A percentile compares a stretch with the other conserved stretches of the same genome.
These are phyloP conservation scores for Drosophila robusta DNA, from an alignment of 2,888 invertebrate species.

Conservation along the genomic window DNA sequence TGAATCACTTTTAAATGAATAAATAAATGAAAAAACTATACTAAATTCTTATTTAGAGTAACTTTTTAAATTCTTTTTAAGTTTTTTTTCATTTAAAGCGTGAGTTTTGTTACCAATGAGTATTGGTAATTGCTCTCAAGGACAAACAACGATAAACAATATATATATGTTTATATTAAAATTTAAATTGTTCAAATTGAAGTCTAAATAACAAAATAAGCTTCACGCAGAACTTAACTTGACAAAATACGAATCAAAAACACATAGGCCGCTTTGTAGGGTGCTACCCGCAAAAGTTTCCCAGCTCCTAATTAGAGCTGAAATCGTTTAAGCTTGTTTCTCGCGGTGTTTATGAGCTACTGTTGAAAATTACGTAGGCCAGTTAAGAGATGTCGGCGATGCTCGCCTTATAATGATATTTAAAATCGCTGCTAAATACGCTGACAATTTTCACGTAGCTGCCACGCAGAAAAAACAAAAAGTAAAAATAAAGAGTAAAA, in stretches of 20 bases:
- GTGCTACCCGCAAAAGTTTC: neutral
- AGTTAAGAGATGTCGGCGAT: conserved; percentile 45
- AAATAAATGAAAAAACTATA: too few species aligned
- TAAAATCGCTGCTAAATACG: conserved; percentile 78
- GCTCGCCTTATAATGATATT: conserved; percentile 72
- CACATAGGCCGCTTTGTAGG: neutral
- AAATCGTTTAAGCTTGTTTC: conserved; percentile 37
- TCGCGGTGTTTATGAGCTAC: conserved; percentile 60
- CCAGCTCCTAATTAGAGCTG: conserved; percentile 43
- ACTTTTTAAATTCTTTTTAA: too few species aligned
- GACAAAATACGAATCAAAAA: neutral
- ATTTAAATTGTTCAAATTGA: too few species aligned
- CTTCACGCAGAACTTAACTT: too few species aligned
- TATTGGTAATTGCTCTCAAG: too few species aligned
- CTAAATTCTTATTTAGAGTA: too few species aligned
- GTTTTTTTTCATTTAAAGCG: too few species aligned
- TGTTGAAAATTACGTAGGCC: conserved; percentile 69
- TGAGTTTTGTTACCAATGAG: too few species aligned
- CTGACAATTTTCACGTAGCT: conserved; percentile 74
- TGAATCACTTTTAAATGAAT: too few species aligned
- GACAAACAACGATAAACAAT: too few species aligned
- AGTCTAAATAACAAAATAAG: neutral
- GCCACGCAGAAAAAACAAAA: conserved; percentile 37
- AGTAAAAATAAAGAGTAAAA: conserved; percentile 8
- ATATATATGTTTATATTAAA: too few species aligned